These are phyloP conservation scores for Horisme vitalbata DNA, from an alignment of 2,888 invertebrate species.

Conservation along the genomic window DNA sequence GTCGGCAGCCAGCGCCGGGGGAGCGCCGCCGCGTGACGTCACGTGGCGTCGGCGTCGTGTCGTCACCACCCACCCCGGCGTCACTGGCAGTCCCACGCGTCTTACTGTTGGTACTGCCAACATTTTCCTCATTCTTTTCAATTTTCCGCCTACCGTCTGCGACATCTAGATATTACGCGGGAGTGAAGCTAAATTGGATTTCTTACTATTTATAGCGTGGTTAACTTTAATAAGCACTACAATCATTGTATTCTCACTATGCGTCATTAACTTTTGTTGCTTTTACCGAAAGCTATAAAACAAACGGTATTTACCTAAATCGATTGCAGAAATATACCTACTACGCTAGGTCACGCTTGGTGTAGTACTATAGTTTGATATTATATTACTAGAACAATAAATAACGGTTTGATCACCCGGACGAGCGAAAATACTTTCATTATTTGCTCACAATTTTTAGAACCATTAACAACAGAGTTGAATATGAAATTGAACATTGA, in stretches of 20 bases:
- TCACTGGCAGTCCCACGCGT: slow-evolving; percentile 31
- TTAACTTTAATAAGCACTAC: slow-evolving; percentile 1
- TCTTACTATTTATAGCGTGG: slow-evolving; percentile 44
- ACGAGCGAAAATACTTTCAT: too few relatives aligned
- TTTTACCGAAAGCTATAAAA: background rate
- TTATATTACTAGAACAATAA: too few relatives aligned
- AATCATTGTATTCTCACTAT: background rate
- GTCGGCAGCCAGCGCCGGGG: background rate
- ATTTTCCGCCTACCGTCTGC: slow-evolving; percentile 72
- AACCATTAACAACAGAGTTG: too few relatives aligned
- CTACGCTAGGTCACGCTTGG: too few relatives aligned
- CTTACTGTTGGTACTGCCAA: too few relatives aligned
- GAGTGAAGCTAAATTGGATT: slow-evolving; percentile 46
- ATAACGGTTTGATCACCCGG: too few relatives aligned
- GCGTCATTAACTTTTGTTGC: background rate
- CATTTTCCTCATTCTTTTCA: slow-evolving; percentile 52
- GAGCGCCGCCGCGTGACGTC: slow-evolving; percentile 5
- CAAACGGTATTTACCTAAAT: too few relatives aligned
- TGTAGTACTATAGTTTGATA: too few relatives aligned
- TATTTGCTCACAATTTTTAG: too few relatives aligned
- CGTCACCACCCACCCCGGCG: slow-evolving; percentile 28
- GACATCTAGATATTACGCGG: slow-evolving; percentile 55
- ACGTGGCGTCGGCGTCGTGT: slow-evolving; percentile 13
- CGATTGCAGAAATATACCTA: too few relatives aligned
- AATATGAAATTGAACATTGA: too few relatives aligned